Base-by-base conservation (phyloP, 2,113 vertebrate species). In the Neogale vison region DNA sequence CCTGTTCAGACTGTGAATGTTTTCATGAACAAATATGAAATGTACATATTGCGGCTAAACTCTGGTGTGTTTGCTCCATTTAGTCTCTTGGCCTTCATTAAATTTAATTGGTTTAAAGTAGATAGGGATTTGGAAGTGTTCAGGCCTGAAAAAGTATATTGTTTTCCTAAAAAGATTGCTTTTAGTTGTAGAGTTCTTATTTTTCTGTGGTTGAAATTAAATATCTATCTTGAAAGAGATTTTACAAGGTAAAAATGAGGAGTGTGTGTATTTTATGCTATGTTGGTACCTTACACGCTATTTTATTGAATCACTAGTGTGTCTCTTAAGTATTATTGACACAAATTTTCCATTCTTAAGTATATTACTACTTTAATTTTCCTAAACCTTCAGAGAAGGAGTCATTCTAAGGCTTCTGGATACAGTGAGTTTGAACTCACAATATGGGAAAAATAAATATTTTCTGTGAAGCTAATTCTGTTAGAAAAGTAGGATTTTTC, bases 171-270 rank as follows among this genome's bases (percentile, higher is more conserved):
- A 93, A 83, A 80, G 47, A 67, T 4, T 63, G 36, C 45, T 90
- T 87, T 79, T 36, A 61, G 65, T 95, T 74, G 47, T 88, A 67
- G 7, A 74, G 15, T 80, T 71, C 50, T 93, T 80, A 69, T 76
- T 91, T 97, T 97, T 85, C n/a, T 89, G 50, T 82, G 42, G 24
- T 85, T 92, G 42, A 36, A 85, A 74, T 95, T 88, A 94, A 96
- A 45, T 59, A n/a, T 59, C 24, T 93, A 7, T 85, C 39, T 89
- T 95, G 86, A 39, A 45, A 36, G 88, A 88, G 14, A 23, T 79
- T 94, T 72, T 72, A 65, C 65, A 85, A 81, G 94, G 23, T 94
- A 61, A 55, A 93, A 84, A 45, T 95, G 59, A 59, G 47, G 74
- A 34, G 24, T 76, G 8, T 88, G 11, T 94, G 10, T 95, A 63